Percentiles rank a stretch among this genome's conserved stretches.
phyloP scores from a whole-genome alignment of 2,113 vertebrate genomes.

The Dipodomys merriami region DNA sequence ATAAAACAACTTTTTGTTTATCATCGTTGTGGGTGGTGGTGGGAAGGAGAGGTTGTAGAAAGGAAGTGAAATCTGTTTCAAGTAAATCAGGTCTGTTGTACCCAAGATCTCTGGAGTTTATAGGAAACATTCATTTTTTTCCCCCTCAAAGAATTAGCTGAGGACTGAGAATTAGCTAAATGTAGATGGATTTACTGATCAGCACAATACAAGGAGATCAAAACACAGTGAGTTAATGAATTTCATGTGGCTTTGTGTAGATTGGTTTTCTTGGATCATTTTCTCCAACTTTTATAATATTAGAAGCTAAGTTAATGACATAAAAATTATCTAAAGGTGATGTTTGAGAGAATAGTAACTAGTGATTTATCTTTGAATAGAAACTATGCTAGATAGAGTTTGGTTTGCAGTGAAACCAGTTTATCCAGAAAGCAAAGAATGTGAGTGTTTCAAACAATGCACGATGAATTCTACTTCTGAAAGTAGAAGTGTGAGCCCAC shows the following conservation, averaged over 20 bases:
- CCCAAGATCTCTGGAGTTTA: conserved; percentile 67
- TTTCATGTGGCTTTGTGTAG: conserved; percentile 70
- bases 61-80: conserved; percentile 71
- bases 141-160: conserved; percentile 66
- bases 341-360: conserved; percentile 93
- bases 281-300: conserved; percentile 87
- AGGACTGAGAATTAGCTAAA: conserved; percentile 76
- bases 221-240: conserved; percentile 64
- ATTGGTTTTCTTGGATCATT: conserved; percentile 78
- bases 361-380: conserved; percentile 93
- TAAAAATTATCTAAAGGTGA: conserved; percentile 90
- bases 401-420: conserved; percentile 90
- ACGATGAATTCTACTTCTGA: conserved; percentile 79
- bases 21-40: conserved; percentile 56
- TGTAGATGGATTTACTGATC: conserved; percentile 75
- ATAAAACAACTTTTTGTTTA: conserved; percentile 69
- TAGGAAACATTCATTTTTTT: conserved; percentile 76
- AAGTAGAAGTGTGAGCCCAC: conserved; percentile 57
- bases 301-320: conserved; percentile 93
- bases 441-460: conserved; percentile 76
- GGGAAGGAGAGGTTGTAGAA: conserved; percentile 61
- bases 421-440: conserved; percentile 91
- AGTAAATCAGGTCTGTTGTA: conserved; percentile 56
- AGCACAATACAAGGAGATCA: conserved; percentile 71
- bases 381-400: conserved; percentile 88